Evolutionary conservation across 2,797 vertebrate species (phyloP).

Genomic region (Lepus oiostolus): DNA sequence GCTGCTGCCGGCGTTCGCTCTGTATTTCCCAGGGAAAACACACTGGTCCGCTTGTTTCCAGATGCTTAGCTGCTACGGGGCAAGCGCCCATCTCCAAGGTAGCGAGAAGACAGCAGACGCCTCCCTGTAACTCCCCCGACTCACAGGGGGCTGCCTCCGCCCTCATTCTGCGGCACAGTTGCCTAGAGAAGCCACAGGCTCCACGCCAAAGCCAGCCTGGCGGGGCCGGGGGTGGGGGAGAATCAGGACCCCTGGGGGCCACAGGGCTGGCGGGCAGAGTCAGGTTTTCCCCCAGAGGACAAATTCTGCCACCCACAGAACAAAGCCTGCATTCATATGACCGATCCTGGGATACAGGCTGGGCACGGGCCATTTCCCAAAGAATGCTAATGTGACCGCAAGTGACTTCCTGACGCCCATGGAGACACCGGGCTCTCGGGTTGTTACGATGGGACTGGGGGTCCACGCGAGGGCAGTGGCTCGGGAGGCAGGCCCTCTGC

Average conservation of each 20-base stretch:
- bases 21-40: neutral
- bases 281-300: neutral
- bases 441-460: neutral
- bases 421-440: neutral
- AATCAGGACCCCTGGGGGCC: neutral
- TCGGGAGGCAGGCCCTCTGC: neutral
- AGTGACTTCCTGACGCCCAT: neutral
- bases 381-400: neutral
- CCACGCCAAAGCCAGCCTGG: neutral
- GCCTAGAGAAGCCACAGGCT: neutral
- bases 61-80: conserved; percentile 35
- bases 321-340: neutral
- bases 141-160: neutral
- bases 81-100: conserved; percentile 26
- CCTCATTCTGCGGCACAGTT: neutral
- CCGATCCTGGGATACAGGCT: neutral
- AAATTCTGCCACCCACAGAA: fast-evolving
- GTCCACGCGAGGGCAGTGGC: neutral
- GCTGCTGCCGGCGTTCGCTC: conserved; percentile 51
- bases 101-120: neutral
- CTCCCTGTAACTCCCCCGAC: no score
- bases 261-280: neutral
- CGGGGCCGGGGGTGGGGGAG: no score
- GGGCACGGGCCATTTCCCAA: neutral
- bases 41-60: conserved; percentile 35